These are phyloP conservation scores for Drosophila lini DNA, from an alignment of 1,140 invertebrate species.

Conservation along the genomic window DNA sequence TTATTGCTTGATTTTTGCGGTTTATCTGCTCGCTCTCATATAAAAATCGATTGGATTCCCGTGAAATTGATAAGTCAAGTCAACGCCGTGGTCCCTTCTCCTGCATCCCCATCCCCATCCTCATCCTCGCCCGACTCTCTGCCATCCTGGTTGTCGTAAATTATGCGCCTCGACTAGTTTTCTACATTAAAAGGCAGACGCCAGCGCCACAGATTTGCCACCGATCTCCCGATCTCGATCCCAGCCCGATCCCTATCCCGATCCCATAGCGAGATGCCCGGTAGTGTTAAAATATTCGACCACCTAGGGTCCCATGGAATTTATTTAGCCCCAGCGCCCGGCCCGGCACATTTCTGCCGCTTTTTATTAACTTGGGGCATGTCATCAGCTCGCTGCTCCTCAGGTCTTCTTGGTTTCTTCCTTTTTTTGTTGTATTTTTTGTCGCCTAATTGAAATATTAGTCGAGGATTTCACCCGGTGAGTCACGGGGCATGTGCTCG, in stretches of 20 bases:
- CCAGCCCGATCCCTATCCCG: constrained; percentile 9
- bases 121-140: not conserved
- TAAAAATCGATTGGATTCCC: constrained; percentile 84
- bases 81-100: constrained; percentile 55
- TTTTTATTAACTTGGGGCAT: constrained; percentile 77
- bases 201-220: constrained; percentile 73
- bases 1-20: constrained; percentile 83
- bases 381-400: constrained; percentile 52
- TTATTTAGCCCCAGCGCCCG: constrained; percentile 61
- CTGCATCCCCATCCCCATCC: not conserved
- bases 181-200: constrained; percentile 83
- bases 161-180: constrained; percentile 83
- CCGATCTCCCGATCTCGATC: constrained; percentile 33
- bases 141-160: constrained; percentile 67
- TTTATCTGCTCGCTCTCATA: constrained; percentile 82
- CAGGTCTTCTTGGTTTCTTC: constrained; percentile 1
- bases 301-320: constrained; percentile 81
- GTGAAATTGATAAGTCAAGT: constrained; percentile 84
- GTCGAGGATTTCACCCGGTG: constrained; percentile 57
- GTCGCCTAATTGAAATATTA: constrained; percentile 79
- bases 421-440: constrained; percentile 16
- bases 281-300: constrained; percentile 83
- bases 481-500: constrained; percentile 52
- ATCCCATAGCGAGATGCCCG: constrained; percentile 44
- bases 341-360: constrained; percentile 75